phyloP scores from a whole-genome alignment of 2,113 vertebrate species.

The Carassius gibelio region DNA sequence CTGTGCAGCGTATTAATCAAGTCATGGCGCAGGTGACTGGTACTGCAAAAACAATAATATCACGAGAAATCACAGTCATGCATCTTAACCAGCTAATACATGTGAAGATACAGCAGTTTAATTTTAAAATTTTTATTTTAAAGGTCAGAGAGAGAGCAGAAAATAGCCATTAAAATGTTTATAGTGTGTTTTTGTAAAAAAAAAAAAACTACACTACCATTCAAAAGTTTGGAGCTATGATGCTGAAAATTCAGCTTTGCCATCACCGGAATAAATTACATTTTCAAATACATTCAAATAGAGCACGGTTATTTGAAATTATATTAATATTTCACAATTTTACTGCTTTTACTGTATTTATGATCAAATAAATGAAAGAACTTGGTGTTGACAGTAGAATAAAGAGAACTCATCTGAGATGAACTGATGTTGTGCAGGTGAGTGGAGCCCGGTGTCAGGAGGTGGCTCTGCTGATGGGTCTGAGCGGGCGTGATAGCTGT shows the following conservation, averaged over 20 bases:
- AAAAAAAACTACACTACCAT: neutral
- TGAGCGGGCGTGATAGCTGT: slow-evolving; percentile 87
- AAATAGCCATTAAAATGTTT: neutral
- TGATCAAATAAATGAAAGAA: neutral
- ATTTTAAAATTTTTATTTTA: neutral
- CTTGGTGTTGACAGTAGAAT: neutral
- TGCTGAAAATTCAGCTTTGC: neutral
- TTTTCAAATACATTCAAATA: neutral
- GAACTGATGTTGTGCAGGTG: slow-evolving; percentile 65
- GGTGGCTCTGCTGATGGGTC: slow-evolving; percentile 90
- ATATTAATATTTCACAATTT: neutral
- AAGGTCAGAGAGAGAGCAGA: neutral
- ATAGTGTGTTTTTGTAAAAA: too few relatives aligned
- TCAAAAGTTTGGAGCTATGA: neutral
- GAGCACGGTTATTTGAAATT: neutral
- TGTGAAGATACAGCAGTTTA: neutral
- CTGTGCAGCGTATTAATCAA: slow-evolving; percentile 89
- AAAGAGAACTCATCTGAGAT: neutral
- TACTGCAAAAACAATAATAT: neutral
- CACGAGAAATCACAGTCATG: neutral
- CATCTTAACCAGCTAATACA: neutral
- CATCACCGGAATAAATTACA: neutral
- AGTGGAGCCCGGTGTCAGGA: slow-evolving; percentile 89
- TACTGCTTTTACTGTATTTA: neutral
- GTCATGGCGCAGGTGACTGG: slow-evolving; percentile 91